A percentile compares a stretch with the other conserved stretches of the same genome.
Conservation (phyloP, 2,797 vertebrate species). For the Pseudochirops cupreus region DNA sequence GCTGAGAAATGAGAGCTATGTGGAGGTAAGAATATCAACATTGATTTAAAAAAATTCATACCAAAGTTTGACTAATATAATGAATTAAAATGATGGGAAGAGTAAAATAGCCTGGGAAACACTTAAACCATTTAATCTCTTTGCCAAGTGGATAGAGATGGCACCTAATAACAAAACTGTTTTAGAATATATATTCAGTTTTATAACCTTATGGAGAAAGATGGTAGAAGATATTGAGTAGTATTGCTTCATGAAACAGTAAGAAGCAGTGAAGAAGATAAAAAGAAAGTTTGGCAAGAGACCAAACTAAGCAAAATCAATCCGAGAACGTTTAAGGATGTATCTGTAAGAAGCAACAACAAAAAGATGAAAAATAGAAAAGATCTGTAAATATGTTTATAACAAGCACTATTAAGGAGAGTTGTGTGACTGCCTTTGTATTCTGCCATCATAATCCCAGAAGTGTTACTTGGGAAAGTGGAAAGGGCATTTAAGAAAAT, state of each 20-base stretch:
- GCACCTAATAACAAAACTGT: neutral
- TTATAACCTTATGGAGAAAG: neutral
- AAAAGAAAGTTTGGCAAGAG: neutral
- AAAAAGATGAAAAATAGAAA: neutral
- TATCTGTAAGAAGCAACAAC: neutral
- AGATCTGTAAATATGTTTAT: neutral
- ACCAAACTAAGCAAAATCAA: neutral
- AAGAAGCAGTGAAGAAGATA: neutral
- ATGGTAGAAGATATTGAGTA: neutral
- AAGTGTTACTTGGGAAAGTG: neutral
- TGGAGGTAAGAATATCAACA: neutral
- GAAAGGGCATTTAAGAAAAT: neutral
- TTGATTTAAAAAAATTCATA: neutral
- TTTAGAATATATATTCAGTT: neutral
- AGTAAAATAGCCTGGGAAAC: neutral
- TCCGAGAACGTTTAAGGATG: neutral
- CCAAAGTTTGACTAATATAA: neutral
- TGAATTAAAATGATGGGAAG: neutral
- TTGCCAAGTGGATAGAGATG: neutral
- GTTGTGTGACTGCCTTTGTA: neutral
- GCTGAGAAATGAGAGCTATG: neutral
- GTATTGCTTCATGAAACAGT: neutral
- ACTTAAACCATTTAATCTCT: neutral
- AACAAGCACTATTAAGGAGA: neutral
- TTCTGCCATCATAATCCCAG: neutral